Evolutionary conservation across 1,140 invertebrate species (phyloP), one percentile per base, ranked within the genome.

Genomic region (Tetragnatha versicolor): DNA sequence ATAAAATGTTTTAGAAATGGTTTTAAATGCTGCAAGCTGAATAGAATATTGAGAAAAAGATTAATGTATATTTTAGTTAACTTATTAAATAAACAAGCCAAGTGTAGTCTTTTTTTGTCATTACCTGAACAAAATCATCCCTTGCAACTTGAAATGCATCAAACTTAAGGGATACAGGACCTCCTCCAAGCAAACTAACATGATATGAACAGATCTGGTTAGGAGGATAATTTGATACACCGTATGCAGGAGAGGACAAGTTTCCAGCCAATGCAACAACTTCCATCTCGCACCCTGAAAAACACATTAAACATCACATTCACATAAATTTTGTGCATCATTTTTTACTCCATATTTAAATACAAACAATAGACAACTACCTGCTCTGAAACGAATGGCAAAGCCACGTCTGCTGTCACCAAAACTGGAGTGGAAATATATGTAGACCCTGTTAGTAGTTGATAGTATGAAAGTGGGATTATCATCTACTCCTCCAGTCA

Each of bases 141-240:
- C 91, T 89, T 83, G 96, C 92, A 53, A 98, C 92, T 79, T 91
- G 90, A 83, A 97, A 96, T 73, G 91, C 90, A 81, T 93, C 90
- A 82, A 97, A 96, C 85, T 93, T 94, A 3, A 98, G 85, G 0
- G 95, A 96, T 2, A 98, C 85, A 0, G 94, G 92, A 17, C 93
- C 81, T 45, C 92, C 90, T 27, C 90, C 89, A 0, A 93, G 93
- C 84, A 94, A 93, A 80, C 91, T 91, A n/a, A 97, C 91, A 84
- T 91, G 92, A 82, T 94, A 95, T 51, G 93, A 88, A 84, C 95
- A 97, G 84, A 96, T 94, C 84, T 96, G 94, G 85, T 97, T 97
- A 83, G 92, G 93, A 0, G 95, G 95, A 85, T 97, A 97, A 75
- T 92, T 90, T 35, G 89, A 89, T 10, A 96, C 85, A 4, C 92